Percentiles rank a stretch among this genome's conserved stretches.
These are phyloP conservation scores for Tipula unca DNA, from an alignment of 2,888 invertebrate species.

Conservation along the genomic window DNA sequence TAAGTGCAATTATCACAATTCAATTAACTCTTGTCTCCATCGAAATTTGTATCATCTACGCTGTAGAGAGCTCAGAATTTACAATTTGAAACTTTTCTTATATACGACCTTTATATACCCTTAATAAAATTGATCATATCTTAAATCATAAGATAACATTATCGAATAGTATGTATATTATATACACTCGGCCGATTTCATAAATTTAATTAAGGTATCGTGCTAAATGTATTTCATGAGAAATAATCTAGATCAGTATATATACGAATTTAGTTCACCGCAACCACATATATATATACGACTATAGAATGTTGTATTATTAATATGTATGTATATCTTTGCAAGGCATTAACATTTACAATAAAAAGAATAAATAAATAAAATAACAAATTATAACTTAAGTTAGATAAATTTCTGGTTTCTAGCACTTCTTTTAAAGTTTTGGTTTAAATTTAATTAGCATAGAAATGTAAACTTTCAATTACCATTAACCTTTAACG, in stretches of 20 bases:
- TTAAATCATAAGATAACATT: no score
- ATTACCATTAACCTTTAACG: constrained; percentile 14
- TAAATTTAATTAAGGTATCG: not conserved
- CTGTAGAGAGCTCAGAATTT: no score
- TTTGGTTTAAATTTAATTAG: constrained; percentile 14
- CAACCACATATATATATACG: not conserved
- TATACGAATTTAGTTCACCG: not conserved
- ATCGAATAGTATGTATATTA: no score
- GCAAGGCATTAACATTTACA: not conserved
- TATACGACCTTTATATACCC: no score
- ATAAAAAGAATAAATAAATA: not conserved
- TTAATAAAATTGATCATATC: no score
- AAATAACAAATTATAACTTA: no score
- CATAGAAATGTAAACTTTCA: constrained; percentile 14
- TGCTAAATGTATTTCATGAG: not conserved
- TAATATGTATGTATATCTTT: not conserved
- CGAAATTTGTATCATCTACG: no score
- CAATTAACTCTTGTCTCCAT: no score
- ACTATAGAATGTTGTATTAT: not conserved
- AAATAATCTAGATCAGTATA: not conserved
- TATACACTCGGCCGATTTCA: no score
- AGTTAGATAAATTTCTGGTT: not conserved
- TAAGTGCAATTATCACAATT: no score
- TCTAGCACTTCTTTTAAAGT: not conserved
- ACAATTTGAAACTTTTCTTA: no score